These are phyloP conservation scores for Drosophila rubida DNA, from an alignment of 2,888 invertebrate species.

Conservation along the genomic window DNA sequence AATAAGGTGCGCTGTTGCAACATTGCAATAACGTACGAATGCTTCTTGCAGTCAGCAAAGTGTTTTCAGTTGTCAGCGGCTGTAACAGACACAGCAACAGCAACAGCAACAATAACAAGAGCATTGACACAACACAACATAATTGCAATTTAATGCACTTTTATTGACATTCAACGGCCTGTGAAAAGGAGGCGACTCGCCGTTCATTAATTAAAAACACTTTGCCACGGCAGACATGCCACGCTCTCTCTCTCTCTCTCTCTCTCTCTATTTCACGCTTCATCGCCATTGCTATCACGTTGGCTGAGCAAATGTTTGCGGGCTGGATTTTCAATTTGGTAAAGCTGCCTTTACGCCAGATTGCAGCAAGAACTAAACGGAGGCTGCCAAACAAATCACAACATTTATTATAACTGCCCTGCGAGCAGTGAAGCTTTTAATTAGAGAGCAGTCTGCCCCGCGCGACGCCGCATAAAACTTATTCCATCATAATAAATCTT, in stretches of 20 bases:
- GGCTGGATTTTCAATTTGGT: conserved; percentile 40
- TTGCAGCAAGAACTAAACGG: conserved; percentile 15
- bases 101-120: conserved; percentile 10
- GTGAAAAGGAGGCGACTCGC: conserved; percentile 38
- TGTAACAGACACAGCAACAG: conserved; percentile 12
- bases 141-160: conserved; percentile 75
- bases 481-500: conserved; percentile 81
- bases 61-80: conserved; percentile 47
- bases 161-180: conserved; percentile 61
- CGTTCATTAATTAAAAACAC: conserved; percentile 73
- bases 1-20: conserved; percentile 11
- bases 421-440: conserved; percentile 64
- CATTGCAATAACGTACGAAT: conserved; percentile 49
- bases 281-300: background rate
- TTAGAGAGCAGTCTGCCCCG: conserved; percentile 56
- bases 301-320: conserved; percentile 6
- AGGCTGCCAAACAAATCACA: conserved; percentile 64
- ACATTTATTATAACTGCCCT: conserved; percentile 67
- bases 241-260: background rate
- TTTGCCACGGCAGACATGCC: conserved; percentile 31
- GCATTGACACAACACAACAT: conserved; percentile 48
- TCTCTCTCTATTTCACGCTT: background rate
- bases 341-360: conserved; percentile 41
- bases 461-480: conserved; percentile 46
- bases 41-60: conserved; percentile 43